phyloP scores from a whole-genome alignment of 2,888 invertebrate genomes.

The Eupithecia centaureata region DNA sequence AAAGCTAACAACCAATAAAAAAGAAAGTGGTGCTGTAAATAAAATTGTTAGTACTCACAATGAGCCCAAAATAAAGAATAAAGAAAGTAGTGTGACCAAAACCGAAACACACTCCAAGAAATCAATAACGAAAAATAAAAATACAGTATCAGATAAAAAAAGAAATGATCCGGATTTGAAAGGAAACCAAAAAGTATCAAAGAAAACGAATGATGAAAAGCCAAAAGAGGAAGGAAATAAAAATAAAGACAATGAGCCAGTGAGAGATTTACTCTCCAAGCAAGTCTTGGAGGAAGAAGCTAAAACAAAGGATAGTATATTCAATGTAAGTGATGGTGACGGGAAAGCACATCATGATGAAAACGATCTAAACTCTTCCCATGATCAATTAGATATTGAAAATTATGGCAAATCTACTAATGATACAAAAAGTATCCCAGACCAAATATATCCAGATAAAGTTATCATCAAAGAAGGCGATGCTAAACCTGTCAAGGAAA shows the following conservation, averaged over 20 bases:
- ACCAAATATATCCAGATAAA: constrained; percentile 7
- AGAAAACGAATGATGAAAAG: constrained; percentile 13
- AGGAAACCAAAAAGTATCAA: constrained; percentile 13
- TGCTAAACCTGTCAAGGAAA: constrained; percentile 11
- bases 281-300: constrained; percentile 8
- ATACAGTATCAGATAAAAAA: constrained; percentile 7
- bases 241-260: not conserved
- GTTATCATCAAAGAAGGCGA: constrained; percentile 2
- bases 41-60: constrained; percentile 56
- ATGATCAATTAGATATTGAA: constrained; percentile 53
- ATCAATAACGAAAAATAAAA: constrained; percentile 45
- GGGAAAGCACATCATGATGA: constrained; percentile 16
- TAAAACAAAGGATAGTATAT: constrained; percentile 8
- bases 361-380: constrained; percentile 49
- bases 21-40: constrained; percentile 47
- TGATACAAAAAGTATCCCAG: constrained; percentile 6
- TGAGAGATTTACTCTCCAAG: not conserved
- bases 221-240: constrained; percentile 17
- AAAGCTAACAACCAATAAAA: constrained; percentile 58
- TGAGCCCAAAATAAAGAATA: constrained; percentile 58
- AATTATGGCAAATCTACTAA: constrained; percentile 23
- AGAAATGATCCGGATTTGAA: constrained; percentile 14
- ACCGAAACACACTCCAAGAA: constrained; percentile 57
- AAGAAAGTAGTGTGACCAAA: constrained; percentile 54
- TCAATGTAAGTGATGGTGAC: not conserved